phyloP scores from a whole-genome alignment of 2,797 vertebrate species.

The Fratercula arctica region DNA sequence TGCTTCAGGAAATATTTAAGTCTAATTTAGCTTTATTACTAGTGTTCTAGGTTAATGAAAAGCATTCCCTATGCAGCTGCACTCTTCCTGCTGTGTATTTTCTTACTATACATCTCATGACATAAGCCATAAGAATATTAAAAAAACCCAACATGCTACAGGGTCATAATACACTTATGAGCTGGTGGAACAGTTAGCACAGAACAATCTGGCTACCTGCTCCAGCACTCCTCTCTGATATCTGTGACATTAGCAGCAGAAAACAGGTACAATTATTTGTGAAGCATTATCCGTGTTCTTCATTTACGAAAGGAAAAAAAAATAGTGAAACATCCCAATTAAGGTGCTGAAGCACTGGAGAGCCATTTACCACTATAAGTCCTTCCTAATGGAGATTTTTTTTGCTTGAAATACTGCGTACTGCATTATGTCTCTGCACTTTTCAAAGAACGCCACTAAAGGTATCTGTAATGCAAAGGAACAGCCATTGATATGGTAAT shows the following conservation, averaged over 20 bases:
- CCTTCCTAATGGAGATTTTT: neutral
- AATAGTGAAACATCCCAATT: neutral
- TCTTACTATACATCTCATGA: neutral
- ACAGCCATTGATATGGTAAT: conserved; percentile 64
- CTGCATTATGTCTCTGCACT: neutral
- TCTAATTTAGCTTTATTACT: conserved; percentile 47
- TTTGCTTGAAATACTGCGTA: neutral
- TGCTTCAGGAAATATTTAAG: conserved; percentile 47
- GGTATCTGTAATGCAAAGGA: conserved; percentile 43
- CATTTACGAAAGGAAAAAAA: neutral
- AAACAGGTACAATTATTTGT: neutral
- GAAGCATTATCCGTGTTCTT: neutral
- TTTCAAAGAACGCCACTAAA: conserved; percentile 25
- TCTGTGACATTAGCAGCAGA: neutral
- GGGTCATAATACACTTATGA: neutral
- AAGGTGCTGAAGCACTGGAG: neutral
- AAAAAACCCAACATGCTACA: neutral
- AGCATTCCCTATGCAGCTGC: conserved; percentile 26
- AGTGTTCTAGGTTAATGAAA: conserved; percentile 50
- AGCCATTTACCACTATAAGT: neutral
- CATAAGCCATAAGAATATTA: neutral
- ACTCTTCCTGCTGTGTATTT: neutral
- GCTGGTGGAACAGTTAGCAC: neutral
- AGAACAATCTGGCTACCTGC: neutral
- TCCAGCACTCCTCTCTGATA: neutral